A percentile compares a stretch with the other conserved stretches of the same genome.
Evolutionary conservation across 2,888 invertebrate species (phyloP).

Genomic region (Polydrusus cervinus): DNA sequence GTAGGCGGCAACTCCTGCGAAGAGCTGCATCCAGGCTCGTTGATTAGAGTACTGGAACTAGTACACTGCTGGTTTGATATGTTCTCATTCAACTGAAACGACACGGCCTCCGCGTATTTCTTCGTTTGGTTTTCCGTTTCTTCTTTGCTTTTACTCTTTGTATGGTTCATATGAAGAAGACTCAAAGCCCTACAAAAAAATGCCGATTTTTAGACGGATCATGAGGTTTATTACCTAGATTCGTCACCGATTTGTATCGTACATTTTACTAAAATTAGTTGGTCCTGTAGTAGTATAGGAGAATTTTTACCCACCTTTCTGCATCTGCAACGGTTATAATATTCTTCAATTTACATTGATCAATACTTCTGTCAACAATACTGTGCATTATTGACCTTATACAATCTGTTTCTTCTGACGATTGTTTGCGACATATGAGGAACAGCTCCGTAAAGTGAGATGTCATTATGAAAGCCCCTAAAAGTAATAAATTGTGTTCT

Average conservation of each 20-base stretch:
- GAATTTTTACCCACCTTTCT: conserved; percentile 61
- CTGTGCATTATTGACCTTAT: conserved; percentile 69
- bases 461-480: conserved; percentile 71
- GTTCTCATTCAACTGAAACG: conserved; percentile 21
- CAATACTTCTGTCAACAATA: conserved; percentile 71
- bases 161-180: conserved; percentile 70
- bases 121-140: conserved; percentile 52
- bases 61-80: not conserved
- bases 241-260: too few relatives aligned
- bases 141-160: conserved; percentile 67
- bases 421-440: conserved; percentile 70
- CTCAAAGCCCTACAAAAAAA: conserved; percentile 66
- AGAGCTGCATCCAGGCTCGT: conserved; percentile 39
- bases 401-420: conserved; percentile 55
- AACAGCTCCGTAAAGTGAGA: conserved; percentile 75
- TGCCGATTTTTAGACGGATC: too few relatives aligned
- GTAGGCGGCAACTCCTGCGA: conserved; percentile 25
- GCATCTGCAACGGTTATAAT: conserved; percentile 71
- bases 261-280: too few relatives aligned
- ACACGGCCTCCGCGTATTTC: conserved; percentile 16
- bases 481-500: conserved; percentile 20
- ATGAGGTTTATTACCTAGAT: too few relatives aligned
- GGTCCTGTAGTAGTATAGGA: too few relatives aligned
- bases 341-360: conserved; percentile 71
- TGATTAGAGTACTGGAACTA: conserved; percentile 17